phyloP scores from a whole-genome alignment of 2,888 invertebrate genomes.

The Theretra japonica region DNA sequence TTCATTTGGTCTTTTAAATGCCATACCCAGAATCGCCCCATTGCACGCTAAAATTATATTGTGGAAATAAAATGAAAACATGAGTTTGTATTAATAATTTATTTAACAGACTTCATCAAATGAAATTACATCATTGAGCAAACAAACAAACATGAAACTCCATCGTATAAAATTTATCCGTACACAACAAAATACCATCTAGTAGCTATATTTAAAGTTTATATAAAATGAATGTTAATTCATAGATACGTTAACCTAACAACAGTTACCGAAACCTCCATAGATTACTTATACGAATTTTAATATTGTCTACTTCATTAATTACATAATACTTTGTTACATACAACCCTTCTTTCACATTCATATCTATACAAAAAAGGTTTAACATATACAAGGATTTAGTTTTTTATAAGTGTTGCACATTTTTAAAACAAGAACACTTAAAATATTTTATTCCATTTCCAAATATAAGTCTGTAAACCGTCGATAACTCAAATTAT shows the following conservation, averaged over 20 bases:
- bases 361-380: neutral
- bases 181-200: conserved; percentile 63
- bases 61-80: neutral
- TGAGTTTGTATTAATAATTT: conserved; percentile 54
- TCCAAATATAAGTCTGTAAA: too few relatives aligned
- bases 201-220: conserved; percentile 50
- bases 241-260: conserved; percentile 45
- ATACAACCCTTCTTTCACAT: conserved; percentile 39
- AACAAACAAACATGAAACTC: conserved; percentile 69
- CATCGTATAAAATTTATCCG: conserved; percentile 77
- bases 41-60: neutral
- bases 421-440: too few relatives aligned
- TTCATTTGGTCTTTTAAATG: too few relatives aligned
- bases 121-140: conserved; percentile 77
- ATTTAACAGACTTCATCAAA: conserved; percentile 77
- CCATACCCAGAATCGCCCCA: neutral
- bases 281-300: conserved; percentile 32
- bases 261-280: conserved; percentile 35
- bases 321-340: conserved; percentile 35
- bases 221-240: conserved; percentile 49
- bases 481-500: too few relatives aligned
- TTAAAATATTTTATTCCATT: too few relatives aligned
- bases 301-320: conserved; percentile 34
- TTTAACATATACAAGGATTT: neutral
- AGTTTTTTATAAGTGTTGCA: neutral